A percentile compares a stretch with the other conserved stretches of the same genome.
phyloP scores from a whole-genome alignment of 1,140 invertebrate species.

The Telenomus remus region DNA sequence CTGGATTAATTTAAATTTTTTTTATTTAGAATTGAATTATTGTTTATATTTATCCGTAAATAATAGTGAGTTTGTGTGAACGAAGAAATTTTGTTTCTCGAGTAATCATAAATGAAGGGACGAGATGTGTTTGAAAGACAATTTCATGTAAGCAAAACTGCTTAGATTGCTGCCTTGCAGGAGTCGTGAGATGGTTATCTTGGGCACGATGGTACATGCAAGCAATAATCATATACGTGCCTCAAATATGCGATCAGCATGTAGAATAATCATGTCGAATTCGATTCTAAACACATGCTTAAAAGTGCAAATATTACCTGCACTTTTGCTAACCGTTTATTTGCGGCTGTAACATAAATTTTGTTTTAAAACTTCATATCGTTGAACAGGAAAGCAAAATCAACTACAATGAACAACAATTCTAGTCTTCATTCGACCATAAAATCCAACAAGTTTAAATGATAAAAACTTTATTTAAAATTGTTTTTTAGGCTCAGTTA shows the following conservation, averaged over 20 bases:
- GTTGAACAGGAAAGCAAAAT: no score
- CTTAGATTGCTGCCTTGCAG: slow-evolving; percentile 51
- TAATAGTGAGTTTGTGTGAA: neutral
- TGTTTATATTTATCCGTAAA: no score
- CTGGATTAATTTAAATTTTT: no score
- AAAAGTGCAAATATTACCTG: slow-evolving; percentile 42
- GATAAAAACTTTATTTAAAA: no score
- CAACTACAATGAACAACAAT: neutral
- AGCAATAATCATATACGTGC: slow-evolving; percentile 56
- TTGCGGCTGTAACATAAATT: slow-evolving; percentile 21
- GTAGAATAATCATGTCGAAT: slow-evolving; percentile 49
- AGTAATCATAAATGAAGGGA: slow-evolving; percentile 30
- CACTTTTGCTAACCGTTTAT: slow-evolving; percentile 33
- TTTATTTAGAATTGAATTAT: no score
- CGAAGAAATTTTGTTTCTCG: slow-evolving; percentile 30
- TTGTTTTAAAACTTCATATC: neutral
- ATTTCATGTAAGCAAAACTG: slow-evolving; percentile 56
- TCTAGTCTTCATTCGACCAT: no score
- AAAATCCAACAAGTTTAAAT: no score
- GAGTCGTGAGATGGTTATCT: slow-evolving; percentile 50
- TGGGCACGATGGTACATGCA: slow-evolving; percentile 50
- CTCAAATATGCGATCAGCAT: slow-evolving; percentile 53
- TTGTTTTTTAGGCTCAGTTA: no score
- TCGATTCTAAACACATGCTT: slow-evolving; percentile 41
- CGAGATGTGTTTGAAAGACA: slow-evolving; percentile 51